phyloP scores from a whole-genome alignment of 2,113 vertebrate genomes.

The Amphiprion percula region DNA sequence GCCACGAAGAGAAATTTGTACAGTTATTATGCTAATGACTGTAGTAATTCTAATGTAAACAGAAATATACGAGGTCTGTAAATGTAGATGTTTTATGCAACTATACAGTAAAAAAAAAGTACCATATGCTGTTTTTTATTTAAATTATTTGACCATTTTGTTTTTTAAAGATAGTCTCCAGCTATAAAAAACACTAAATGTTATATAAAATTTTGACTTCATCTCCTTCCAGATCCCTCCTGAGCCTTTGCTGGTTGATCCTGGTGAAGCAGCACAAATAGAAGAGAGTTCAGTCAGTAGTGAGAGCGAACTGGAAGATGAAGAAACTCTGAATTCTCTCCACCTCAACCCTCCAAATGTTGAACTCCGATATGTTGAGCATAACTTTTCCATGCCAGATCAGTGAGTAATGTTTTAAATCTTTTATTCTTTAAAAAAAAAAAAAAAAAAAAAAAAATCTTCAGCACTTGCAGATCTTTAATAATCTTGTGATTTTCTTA shows the following conservation, averaged over 20 bases:
- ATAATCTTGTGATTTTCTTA: too few relatives aligned
- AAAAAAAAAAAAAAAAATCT: too few relatives aligned
- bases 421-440: too few relatives aligned
- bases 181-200: neutral
- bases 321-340: constrained; percentile 47
- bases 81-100: too few relatives aligned
- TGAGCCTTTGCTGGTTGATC: constrained; percentile 21
- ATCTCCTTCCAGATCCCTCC: constrained; percentile 53
- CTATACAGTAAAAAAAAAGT: too few relatives aligned
- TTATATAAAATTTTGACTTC: neutral
- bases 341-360: constrained; percentile 55
- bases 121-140: too few relatives aligned
- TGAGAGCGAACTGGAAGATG: constrained; percentile 43
- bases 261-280: neutral
- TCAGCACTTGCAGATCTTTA: too few relatives aligned
- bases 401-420: constrained; percentile 81
- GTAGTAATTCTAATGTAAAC: too few relatives aligned
- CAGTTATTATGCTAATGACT: too few relatives aligned
- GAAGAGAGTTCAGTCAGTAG: constrained; percentile 65
- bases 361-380: constrained; percentile 71
- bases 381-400: constrained; percentile 76
- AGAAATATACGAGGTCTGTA: too few relatives aligned
- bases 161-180: neutral
- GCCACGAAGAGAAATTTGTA: too few relatives aligned
- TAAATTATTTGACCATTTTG: neutral